phyloP scores from a whole-genome alignment of 2,797 vertebrate genomes.

The Heliangelus exortis region DNA sequence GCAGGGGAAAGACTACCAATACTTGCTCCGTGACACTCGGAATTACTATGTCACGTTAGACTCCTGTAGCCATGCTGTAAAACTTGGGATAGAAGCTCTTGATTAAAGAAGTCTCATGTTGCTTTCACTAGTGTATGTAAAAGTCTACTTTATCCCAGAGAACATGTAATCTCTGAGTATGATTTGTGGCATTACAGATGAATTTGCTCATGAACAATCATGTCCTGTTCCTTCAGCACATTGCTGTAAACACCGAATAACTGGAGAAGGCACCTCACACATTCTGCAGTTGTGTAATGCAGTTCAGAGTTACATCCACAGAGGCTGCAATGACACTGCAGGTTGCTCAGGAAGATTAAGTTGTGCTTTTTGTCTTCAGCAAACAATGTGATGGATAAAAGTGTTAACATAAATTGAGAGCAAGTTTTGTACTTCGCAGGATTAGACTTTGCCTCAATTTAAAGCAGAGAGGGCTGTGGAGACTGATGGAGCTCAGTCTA shows the following conservation, averaged over 20 bases:
- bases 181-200: not conserved
- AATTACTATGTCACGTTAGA: not conserved
- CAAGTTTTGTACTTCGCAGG: not conserved
- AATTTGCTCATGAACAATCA: not conserved
- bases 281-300: not conserved
- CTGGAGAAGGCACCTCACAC: not conserved
- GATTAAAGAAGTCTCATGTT: conserved; percentile 18
- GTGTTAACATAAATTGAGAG: not conserved
- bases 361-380: not conserved
- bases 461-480: not conserved
- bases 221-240: not conserved
- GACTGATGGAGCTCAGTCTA: not conserved
- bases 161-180: not conserved
- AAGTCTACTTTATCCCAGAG: not conserved
- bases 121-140: not conserved
- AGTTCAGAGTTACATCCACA: not conserved
- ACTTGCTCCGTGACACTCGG: not conserved
- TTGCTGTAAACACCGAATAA: not conserved
- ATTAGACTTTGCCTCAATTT: not conserved
- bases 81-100: not conserved
- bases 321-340: not conserved
- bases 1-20: not conserved
- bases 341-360: not conserved
- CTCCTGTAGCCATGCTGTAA: not conserved
- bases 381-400: not conserved